Evolutionary conservation across 2,888 invertebrate species (phyloP).

Genomic region (Pammene fasciana): DNA sequence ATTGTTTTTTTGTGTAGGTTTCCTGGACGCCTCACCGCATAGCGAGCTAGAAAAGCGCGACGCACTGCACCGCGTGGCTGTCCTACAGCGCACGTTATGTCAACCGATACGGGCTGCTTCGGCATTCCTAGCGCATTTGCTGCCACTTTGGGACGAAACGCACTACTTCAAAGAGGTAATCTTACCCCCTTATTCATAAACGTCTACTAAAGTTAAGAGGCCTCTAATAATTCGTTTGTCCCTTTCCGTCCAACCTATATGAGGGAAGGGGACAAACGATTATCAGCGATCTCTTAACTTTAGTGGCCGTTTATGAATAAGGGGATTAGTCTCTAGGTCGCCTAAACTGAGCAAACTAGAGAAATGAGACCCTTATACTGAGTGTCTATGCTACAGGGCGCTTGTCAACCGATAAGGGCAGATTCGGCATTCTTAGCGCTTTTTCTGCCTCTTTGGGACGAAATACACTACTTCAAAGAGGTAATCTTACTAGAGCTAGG

Average conservation of each 20-base stretch:
- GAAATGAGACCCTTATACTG: slow-evolving; percentile 66
- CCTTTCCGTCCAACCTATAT: too few species aligned
- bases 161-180: slow-evolving; percentile 72
- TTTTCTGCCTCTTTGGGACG: slow-evolving; percentile 75
- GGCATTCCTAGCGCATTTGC: slow-evolving; percentile 69
- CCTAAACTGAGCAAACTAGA: slow-evolving; percentile 65
- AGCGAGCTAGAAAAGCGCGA: slow-evolving; percentile 67
- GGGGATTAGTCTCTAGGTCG: too few species aligned
- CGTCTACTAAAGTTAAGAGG: too few species aligned
- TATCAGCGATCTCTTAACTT: too few species aligned
- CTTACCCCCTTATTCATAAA: too few species aligned
- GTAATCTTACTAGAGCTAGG: too few species aligned
- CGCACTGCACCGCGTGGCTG: slow-evolving; percentile 60
- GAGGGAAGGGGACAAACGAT: too few species aligned
- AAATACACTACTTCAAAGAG: slow-evolving; percentile 65
- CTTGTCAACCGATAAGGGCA: slow-evolving; percentile 70
- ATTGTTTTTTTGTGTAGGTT: slow-evolving; percentile 56
- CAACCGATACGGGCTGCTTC: slow-evolving; percentile 72
- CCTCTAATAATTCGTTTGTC: too few species aligned
- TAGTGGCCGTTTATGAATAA: too few species aligned
- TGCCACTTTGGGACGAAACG: slow-evolving; percentile 75
- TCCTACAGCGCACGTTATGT: slow-evolving; percentile 67
- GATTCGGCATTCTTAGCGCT: slow-evolving; percentile 72
- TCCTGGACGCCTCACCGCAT: slow-evolving; percentile 66
- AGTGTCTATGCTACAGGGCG: slow-evolving; percentile 64